Percentiles rank a stretch among this genome's conserved stretches.
phyloP scores from a whole-genome alignment of 2,797 vertebrate genomes.

The Gallinago solitaria region DNA sequence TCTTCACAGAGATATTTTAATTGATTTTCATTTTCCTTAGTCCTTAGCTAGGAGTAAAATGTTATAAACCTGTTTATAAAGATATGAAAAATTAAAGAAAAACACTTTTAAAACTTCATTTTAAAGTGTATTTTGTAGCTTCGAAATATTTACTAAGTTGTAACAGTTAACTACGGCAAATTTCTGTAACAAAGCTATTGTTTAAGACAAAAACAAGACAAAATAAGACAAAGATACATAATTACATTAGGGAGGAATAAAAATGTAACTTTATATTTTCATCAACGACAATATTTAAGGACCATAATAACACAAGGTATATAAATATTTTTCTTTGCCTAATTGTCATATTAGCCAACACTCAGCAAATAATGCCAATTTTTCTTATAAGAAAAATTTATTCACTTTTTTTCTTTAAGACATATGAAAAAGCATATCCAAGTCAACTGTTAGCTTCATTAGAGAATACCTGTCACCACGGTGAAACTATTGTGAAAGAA shows the following conservation, averaged over 20 bases:
- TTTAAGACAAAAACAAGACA: background rate
- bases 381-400: conserved; percentile 9
- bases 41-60: background rate
- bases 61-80: background rate
- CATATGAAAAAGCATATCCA: background rate
- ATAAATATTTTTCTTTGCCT: background rate
- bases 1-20: background rate
- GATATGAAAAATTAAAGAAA: background rate
- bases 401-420: background rate
- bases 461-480: conserved; percentile 19
- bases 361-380: background rate
- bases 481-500: conserved; percentile 40
- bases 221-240: background rate
- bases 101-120: background rate
- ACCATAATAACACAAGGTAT: background rate
- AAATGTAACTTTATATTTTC: background rate
- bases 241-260: background rate
- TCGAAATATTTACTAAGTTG: background rate
- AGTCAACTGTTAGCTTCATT: conserved; percentile 2
- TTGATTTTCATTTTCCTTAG: background rate
- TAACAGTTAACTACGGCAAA: background rate
- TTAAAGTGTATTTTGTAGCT: background rate
- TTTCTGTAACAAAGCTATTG: background rate
- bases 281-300: background rate
- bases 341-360: background rate